Base-by-base conservation (phyloP, 1,140 invertebrate genomes). In the Eriocheir sinensis region DNA sequence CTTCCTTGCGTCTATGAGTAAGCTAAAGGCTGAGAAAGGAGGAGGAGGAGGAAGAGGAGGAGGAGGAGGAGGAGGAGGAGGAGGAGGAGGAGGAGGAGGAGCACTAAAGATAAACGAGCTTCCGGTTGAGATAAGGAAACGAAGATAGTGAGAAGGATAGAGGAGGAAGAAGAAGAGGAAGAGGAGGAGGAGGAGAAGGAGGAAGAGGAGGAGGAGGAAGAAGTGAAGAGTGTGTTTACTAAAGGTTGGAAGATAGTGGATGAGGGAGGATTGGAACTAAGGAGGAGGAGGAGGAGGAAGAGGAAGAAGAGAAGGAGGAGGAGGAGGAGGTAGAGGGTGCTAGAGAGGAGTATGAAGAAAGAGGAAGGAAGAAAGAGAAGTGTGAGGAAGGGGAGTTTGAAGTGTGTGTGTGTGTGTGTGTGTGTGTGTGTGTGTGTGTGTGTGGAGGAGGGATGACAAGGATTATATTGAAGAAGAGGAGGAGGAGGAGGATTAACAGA, bases 301-400 rank as follows among this genome's bases (percentile, higher is more conserved):
- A n/a, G n/a, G n/a, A n/a, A n/a, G n/a, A n/a, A n/a, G n/a, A n/a
- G n/a, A n/a, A n/a, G n/a, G n/a, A n/a, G n/a, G n/a, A n/a, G n/a
- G n/a, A n/a, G n/a, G n/a, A n/a, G n/a, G n/a, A n/a, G n/a, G n/a
- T n/a, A n/a, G 60, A 72, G 60, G 60, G n/a, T 15, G 60, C 15
- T n/a, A 72, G n/a, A 15, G 60, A 15, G 60, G 15, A n/a, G 15
- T 72, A 72, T 72, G n/a, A 72, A 15, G 15, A 15, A 72, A n/a
- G 60, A 72, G 60, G n/a, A 72, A n/a, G 60, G n/a, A 72, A 72
- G 60, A n/a, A 72, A 72, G 60, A 72, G 60, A 72, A 12, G 60
- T 72, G n/a, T 15, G n/a, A 15, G 12, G n/a, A 15, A 72, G 15
- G n/a, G n/a, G n/a, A 72, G n/a, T n/a, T 15, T 72, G 15, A 72